These are phyloP conservation scores for Butorides virescens DNA, from an alignment of 2,113 vertebrate species.

Conservation along the genomic window DNA sequence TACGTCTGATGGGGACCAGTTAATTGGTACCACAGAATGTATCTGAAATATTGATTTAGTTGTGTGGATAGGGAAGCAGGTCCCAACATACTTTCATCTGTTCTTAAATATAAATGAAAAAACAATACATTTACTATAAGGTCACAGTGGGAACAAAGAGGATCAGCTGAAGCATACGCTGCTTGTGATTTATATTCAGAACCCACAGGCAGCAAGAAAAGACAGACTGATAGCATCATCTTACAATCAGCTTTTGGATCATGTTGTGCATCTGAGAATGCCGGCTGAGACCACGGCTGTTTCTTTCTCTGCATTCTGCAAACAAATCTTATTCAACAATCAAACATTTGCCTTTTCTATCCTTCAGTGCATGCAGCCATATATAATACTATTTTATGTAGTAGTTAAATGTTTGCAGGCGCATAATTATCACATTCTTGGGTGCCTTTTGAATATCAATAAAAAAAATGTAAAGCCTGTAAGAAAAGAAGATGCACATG, in stretches of 20 bases:
- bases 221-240: slow-evolving; percentile 32
- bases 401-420: background rate
- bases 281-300: background rate
- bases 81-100: slow-evolving; percentile 63
- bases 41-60: slow-evolving; percentile 54
- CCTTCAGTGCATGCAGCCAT: background rate
- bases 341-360: background rate
- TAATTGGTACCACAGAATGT: slow-evolving; percentile 18
- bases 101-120: slow-evolving; percentile 74
- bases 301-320: background rate
- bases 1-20: slow-evolving; percentile 1
- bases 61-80: slow-evolving; percentile 13
- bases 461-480: background rate
- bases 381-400: background rate
- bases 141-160: slow-evolving; percentile 49
- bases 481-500: background rate
- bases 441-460: background rate
- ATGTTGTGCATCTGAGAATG: slow-evolving; percentile 11
- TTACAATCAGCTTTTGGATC: slow-evolving; percentile 33
- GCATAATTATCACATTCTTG: background rate
- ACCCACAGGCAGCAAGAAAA: slow-evolving; percentile 26
- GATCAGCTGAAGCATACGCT: slow-evolving; percentile 10
- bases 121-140: slow-evolving; percentile 67
- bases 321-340: background rate
- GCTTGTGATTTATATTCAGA: slow-evolving; percentile 55